Conservation (phyloP, 2,113 vertebrate genomes). For the Scomber colias region DNA sequence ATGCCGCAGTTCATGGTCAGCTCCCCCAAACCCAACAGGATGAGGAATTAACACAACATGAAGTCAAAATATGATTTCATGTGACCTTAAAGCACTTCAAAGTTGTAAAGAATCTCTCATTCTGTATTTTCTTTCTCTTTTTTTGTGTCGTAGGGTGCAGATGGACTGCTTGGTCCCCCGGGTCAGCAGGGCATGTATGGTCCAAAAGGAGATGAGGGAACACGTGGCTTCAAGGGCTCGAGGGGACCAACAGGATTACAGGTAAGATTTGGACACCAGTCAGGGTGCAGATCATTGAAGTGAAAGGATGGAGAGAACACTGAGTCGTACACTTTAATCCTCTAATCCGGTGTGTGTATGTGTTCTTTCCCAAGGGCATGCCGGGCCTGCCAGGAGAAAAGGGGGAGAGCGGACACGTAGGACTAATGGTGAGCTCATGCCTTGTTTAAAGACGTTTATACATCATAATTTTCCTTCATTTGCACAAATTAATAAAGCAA, state of each 20-base stretch:
- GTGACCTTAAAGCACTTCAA: not conserved
- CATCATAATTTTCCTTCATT: not conserved
- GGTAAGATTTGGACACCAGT: conserved; percentile 61
- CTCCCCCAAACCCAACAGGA: too few species aligned
- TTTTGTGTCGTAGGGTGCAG: conserved; percentile 82
- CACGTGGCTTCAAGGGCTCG: conserved; percentile 84
- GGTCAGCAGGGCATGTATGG: conserved; percentile 88
- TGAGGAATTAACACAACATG: too few species aligned
- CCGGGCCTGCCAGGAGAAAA: conserved; percentile 85
- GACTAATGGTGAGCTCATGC: conserved; percentile 76
- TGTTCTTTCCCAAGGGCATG: conserved; percentile 78
- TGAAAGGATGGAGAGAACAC: not conserved
- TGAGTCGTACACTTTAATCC: not conserved
- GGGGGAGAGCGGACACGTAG: conserved; percentile 83
- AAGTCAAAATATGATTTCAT: too few species aligned
- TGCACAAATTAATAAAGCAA: not conserved
- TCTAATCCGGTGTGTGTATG: conserved; percentile 18
- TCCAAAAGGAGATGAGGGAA: conserved; percentile 86
- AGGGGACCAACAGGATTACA: conserved; percentile 85
- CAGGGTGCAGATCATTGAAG: not conserved
- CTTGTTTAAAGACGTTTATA: not conserved
- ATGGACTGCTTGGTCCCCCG: conserved; percentile 80
- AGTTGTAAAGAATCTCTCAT: not conserved
- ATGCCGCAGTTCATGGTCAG: too few species aligned
- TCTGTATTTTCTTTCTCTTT: conserved; percentile 41